Evolutionary conservation across 2,797 vertebrate genomes (phyloP).

Genomic region (Galagoides demidoff): DNA sequence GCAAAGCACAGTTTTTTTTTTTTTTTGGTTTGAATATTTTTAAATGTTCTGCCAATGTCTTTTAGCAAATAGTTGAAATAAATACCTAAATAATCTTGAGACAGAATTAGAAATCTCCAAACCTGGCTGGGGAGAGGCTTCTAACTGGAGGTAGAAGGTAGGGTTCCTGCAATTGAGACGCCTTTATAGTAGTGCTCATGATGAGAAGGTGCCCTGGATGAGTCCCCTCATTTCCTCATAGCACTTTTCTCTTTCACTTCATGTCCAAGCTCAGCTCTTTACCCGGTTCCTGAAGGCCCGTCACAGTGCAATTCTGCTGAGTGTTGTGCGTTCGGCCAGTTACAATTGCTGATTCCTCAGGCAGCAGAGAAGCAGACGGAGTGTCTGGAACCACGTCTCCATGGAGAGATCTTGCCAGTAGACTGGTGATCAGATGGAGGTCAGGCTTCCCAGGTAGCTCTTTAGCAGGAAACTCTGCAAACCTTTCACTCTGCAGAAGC

Average conservation of each 20-base stretch:
- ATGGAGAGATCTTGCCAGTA: too few relatives aligned
- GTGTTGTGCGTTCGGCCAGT: neutral
- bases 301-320: neutral
- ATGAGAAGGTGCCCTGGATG: neutral
- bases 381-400: neutral
- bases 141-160: neutral
- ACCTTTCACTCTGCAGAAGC: neutral
- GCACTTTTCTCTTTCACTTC: neutral
- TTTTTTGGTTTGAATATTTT: neutral
- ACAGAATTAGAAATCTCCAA: neutral
- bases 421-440: neutral
- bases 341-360: neutral
- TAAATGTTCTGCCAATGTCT: neutral
- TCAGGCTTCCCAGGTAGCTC: neutral
- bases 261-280: neutral
- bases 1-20: neutral
- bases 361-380: neutral
- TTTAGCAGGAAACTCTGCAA: neutral
- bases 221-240: neutral
- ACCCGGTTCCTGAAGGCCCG: neutral
- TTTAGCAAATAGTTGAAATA: neutral
- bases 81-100: neutral
- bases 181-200: neutral
- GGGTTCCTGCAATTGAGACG: neutral
- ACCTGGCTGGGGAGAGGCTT: neutral